Conservation (phyloP, 2,888 invertebrate species). For the Pogonocherus hispidulus region DNA sequence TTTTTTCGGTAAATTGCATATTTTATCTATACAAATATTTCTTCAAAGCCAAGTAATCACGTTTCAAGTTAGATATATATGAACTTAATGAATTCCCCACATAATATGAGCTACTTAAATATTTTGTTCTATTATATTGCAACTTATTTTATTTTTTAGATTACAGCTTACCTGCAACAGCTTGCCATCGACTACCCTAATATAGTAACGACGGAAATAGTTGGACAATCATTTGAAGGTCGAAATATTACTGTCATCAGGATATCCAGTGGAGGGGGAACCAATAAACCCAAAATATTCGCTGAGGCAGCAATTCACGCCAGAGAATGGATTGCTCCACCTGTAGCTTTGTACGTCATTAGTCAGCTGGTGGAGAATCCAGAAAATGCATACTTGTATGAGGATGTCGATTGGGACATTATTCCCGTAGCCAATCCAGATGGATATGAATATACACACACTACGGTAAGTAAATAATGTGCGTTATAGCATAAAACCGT, state of each 20-base stretch:
- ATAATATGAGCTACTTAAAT: no score
- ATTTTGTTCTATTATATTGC: no score
- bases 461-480: constrained; percentile 60
- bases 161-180: constrained; percentile 66
- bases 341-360: constrained; percentile 76
- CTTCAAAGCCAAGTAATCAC: no score
- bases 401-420: constrained; percentile 77
- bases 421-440: constrained; percentile 80
- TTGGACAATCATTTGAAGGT: constrained; percentile 74
- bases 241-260: constrained; percentile 73
- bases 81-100: no score
- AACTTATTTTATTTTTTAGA: no score
- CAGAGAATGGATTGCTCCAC: constrained; percentile 81
- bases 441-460: constrained; percentile 76
- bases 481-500: no score
- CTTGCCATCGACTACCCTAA: constrained; percentile 69
- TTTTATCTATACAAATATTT: no score
- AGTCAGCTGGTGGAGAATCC: constrained; percentile 75
- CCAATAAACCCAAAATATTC: constrained; percentile 72
- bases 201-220: constrained; percentile 70
- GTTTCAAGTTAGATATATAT: no score
- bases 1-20: no score
- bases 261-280: constrained; percentile 72
- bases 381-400: constrained; percentile 71
- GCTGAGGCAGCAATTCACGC: constrained; percentile 76